phyloP scores from a whole-genome alignment of 2,113 vertebrate species.

The Speoplatyrhinus poulsoni region DNA sequence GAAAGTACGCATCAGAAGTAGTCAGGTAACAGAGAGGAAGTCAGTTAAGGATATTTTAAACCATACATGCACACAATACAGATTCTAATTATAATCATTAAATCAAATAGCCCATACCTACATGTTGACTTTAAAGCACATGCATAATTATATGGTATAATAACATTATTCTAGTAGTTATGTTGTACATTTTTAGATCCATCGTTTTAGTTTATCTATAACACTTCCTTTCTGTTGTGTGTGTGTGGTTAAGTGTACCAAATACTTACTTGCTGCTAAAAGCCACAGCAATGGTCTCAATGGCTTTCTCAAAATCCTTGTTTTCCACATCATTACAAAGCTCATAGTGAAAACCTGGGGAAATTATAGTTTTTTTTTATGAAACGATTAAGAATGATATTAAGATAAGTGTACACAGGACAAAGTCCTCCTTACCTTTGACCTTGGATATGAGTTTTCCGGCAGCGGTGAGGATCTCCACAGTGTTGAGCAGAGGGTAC shows the following conservation, averaged over 20 bases:
- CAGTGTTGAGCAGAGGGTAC: constrained; percentile 91
- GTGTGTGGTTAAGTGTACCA: background rate
- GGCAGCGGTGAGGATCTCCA: constrained; percentile 92
- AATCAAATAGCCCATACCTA: too few relatives aligned
- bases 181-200: too few relatives aligned
- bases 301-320: constrained; percentile 91
- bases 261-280: constrained; percentile 94
- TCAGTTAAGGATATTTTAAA: too few relatives aligned
- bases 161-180: too few relatives aligned
- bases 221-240: background rate
- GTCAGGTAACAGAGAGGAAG: too few relatives aligned
- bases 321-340: constrained; percentile 84
- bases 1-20: too few relatives aligned
- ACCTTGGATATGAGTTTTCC: constrained; percentile 94
- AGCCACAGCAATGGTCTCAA: constrained; percentile 93
- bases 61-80: too few relatives aligned
- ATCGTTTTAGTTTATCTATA: too few relatives aligned
- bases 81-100: too few relatives aligned
- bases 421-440: constrained; percentile 82
- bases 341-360: constrained; percentile 89
- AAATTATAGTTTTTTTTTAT: constrained; percentile 5
- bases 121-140: too few relatives aligned
- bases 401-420: background rate
- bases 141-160: too few relatives aligned
- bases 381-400: background rate